Base-by-base conservation (phyloP, 2,888 invertebrate species). In the Leptura quadrifasciata region DNA sequence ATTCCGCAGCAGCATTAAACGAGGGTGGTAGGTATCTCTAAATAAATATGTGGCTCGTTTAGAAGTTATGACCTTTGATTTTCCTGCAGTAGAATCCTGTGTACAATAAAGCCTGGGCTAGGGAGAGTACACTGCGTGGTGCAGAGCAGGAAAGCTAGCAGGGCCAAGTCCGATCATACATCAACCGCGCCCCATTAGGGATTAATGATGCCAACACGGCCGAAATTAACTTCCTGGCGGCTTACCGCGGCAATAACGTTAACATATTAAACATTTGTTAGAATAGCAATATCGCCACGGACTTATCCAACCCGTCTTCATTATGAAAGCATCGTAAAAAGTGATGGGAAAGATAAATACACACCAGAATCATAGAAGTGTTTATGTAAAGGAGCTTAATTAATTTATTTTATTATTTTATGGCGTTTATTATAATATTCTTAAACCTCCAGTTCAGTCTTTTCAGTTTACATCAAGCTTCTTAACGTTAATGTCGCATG, bases 181-280 rank as follows among this genome's bases (percentile, higher is more conserved):
- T 89, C 89, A 89, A 89, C 88, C 89, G 87, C 89, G 88, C 89
- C 89, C 89, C 89, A 89, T 89, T 89, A 89, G 89, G 89, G 89
- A 89, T 89, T 89, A 89, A 89, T 89, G 89, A 89, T 88, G 89
- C 89, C 89, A 89, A 86, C 88, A 87, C 87, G 87, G 86, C 88
- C 89, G 88, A 89, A 89, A 89, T 89, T 89, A 89, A 89, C 89
- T 89, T 89, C 89, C 89, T 86, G 87, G 87, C 87, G 89, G 89
- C 89, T 89, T 89, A 89, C 88, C 88, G 85, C 87, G 86, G 89
- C 89, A 89, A 89, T 89, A 89, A 89, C 88, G 89, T 88, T 89
- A 89, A 89, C 89, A 89, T 89, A 89, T 89, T 89, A 89, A 89
- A 89, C 89, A 89, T 89, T 89, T 89, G 89, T 89, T 89, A 89